Percentiles rank a stretch among this genome's conserved stretches.
These are phyloP conservation scores for Noctilio leporinus DNA, from an alignment of 2,113 vertebrate genomes.

Conservation along the genomic window DNA sequence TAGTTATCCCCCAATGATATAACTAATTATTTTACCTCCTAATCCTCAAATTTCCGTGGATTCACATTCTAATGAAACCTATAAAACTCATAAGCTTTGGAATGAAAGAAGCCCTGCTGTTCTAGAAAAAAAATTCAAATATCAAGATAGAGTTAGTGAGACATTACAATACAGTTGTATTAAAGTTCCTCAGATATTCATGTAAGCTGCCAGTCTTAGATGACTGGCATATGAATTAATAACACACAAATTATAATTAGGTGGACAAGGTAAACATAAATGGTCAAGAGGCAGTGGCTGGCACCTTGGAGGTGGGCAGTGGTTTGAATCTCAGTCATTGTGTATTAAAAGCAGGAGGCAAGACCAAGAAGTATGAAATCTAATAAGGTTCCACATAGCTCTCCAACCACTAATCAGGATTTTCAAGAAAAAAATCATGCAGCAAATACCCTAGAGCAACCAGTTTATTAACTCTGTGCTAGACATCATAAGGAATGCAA, in stretches of 20 bases:
- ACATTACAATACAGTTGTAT: neutral
- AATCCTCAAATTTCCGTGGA: conserved; percentile 56
- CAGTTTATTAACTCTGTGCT: neutral
- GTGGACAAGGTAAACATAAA: neutral
- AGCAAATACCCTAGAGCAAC: neutral
- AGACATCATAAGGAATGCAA: neutral
- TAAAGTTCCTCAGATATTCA: neutral
- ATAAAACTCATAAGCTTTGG: conserved; percentile 48
- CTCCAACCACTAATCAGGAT: neutral
- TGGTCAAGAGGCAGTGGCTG: neutral
- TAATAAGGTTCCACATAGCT: neutral
- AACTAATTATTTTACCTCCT: conserved; percentile 60
- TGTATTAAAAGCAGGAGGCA: neutral
- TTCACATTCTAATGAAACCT: conserved; percentile 14
- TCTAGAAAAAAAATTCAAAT: conserved; percentile 28
- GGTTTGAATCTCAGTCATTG: neutral
- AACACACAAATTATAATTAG: neutral
- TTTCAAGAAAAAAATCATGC: neutral
- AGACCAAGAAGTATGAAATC: neutral
- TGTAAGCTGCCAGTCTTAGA: neutral
- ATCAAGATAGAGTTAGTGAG: neutral
- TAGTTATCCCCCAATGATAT: conserved; percentile 39
- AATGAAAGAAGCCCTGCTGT: conserved; percentile 35
- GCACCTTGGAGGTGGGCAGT: neutral
- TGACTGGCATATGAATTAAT: conserved; percentile 5